Evolutionary conservation across 2,797 vertebrate genomes (phyloP), one percentile per base, ranked within the genome.

Genomic region (Botia almorhae): DNA sequence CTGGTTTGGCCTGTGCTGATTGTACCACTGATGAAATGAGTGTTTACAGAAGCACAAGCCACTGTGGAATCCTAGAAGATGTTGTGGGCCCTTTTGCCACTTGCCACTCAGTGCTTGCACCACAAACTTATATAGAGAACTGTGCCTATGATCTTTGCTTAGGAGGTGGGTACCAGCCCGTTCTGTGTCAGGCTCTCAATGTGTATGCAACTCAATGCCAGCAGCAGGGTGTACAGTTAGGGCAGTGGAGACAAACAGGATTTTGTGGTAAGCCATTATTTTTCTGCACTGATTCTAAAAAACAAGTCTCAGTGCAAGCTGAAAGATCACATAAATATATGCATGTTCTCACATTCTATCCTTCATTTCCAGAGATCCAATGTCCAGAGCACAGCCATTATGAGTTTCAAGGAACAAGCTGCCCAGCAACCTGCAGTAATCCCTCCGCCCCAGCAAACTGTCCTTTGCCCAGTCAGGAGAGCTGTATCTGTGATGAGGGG

Each of bases 351-450:
- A 19, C 4, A 10, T 50, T 77, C 0, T 43, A 2, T 0, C 1
- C 3, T 69, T 2, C 7, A 75, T 10, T 55, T 65, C 1, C 70
- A 93, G 92, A 90, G 76, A 86, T 91, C 17, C 4, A 68, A 3
- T 94, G 93, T 0, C 88, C 87, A 16, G 80, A 76, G 2, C 91
- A 94, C 75, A 92, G 93, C 69, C 92, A 91, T 77, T 93, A 89
- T 83, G 91, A 92, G 7, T 17, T 81, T 0, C 74, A 84, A 26
- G 90, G 91, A 1, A 85, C 86, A 56, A 86, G 90, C 71, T 94
- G 93, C 46, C 89, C 91, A n/a, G 43, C 90, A 48, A 93, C 90
- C 0, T 95, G 94, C 75, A 36, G 87, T 2, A 84, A 89, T 7
- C 82, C 83, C 0, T 86, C 88, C 1, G 84, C 90, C 1, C 88